phyloP scores from a whole-genome alignment of 2,113 vertebrate species.

The Turdus rufiventris region DNA sequence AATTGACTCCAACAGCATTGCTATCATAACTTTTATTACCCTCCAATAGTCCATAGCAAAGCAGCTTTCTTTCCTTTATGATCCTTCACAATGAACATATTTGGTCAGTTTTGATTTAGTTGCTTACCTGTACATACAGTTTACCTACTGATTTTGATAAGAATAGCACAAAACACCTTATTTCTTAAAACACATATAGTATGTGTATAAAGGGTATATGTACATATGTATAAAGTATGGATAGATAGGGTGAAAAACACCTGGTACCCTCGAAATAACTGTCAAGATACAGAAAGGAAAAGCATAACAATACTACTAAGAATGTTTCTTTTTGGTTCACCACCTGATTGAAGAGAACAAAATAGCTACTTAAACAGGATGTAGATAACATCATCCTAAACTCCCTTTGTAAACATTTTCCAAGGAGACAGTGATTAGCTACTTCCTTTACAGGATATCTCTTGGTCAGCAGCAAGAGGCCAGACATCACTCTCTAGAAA shows the following conservation, averaged over 20 bases:
- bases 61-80: background rate
- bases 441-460: slow-evolving; percentile 30
- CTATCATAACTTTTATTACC: background rate
- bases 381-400: slow-evolving; percentile 39
- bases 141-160: background rate
- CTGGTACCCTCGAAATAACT: background rate
- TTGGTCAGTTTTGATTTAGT: background rate
- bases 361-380: slow-evolving; percentile 37
- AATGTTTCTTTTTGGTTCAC: background rate
- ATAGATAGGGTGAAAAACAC: background rate
- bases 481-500: slow-evolving; percentile 4
- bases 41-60: background rate
- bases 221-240: background rate
- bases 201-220: too few relatives aligned
- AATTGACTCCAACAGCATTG: background rate
- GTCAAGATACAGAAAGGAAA: slow-evolving; percentile 6
- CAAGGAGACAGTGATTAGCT: slow-evolving; percentile 43
- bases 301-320: background rate
- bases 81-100: background rate
- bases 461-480: background rate
- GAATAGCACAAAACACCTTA: background rate
- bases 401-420: slow-evolving; percentile 37
- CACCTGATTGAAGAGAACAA: background rate
- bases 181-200: background rate
- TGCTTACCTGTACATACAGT: background rate